Evolutionary conservation across 2,888 invertebrate species (phyloP), one percentile per base, ranked within the genome.

Genomic region (Xestia rhomboidea): DNA sequence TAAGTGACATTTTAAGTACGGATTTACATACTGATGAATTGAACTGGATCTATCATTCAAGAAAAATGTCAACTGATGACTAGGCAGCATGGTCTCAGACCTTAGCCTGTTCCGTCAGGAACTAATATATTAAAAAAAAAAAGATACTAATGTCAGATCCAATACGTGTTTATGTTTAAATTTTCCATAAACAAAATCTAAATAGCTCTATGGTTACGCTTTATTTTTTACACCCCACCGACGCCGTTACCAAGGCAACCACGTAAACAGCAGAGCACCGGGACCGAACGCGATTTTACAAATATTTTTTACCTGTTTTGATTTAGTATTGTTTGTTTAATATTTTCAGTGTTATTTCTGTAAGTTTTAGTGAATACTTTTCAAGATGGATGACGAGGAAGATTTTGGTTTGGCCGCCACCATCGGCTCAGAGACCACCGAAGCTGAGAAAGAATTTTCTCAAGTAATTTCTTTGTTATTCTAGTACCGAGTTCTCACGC

Each of bases 401-500:
- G 84, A 91, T 11, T 96, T 96, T 78, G 94, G 92, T 1, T 92
- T 85, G 15, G 93, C 93, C 64, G 89, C 93, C 76, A 85, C 89
- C 60, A 91, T 95, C 46, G 96, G 92, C 64, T 95, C 96, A 0
- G 96, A 96, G 79, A 94, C 93, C 7, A 96, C 96, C 0, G 96
- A 96, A 79, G 95, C 96, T 0, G 96, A 96, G 72, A 95, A 91
- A 80, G 96, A 96, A 77, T 96, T 93, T 89, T 94, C 92, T 85
- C 94, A 90, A 89, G 96, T 96, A 91, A 76, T 57, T 27, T 68
- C 24, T 54, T 75, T 57, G 72, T 54, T 79, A 24, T 18, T 75
- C 3, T 51, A 68, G 27, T 67, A 30, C 27, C 30, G 7, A 1
- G 13, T 5, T 41, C 2, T 41, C 8, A 8, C 3, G 7, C 27